Percentiles rank a stretch among this genome's conserved stretches.
These are phyloP conservation scores for Charadrius vociferus DNA, from an alignment of 2,113 vertebrate species.

Conservation along the genomic window DNA sequence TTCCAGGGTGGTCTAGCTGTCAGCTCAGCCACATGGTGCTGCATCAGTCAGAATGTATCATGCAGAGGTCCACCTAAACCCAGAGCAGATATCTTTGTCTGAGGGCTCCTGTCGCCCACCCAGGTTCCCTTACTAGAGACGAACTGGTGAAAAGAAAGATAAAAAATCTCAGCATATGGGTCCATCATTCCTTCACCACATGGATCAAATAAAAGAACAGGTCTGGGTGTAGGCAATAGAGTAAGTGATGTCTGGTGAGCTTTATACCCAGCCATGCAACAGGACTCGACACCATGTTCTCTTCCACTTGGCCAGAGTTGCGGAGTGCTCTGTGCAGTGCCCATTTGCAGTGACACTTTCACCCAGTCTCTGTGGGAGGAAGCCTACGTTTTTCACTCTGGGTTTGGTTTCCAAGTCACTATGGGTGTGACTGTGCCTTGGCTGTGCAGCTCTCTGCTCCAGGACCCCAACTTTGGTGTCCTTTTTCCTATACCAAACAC, in stretches of 20 bases:
- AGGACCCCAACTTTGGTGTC: neutral
- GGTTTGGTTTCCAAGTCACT: neutral
- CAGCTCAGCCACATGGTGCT: neutral
- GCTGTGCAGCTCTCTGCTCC: neutral
- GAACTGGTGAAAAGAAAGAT: neutral
- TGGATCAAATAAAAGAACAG: neutral
- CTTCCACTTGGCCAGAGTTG: neutral
- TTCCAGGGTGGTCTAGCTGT: neutral
- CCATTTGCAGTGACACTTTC: rapidly evolving
- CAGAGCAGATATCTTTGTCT: neutral
- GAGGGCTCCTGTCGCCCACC: neutral
- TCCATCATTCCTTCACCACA: neutral
- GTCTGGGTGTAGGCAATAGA: neutral
- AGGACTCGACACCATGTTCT: rapidly evolving
- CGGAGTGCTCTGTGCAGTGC: neutral
- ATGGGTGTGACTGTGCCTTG: too few species aligned
- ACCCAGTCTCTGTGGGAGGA: rapidly evolving
- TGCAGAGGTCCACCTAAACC: neutral
- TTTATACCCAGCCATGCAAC: neutral
- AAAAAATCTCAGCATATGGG: neutral
- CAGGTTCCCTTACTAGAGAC: neutral
- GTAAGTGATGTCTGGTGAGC: neutral
- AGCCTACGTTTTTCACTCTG: neutral
- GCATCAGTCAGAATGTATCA: neutral
- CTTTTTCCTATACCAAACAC: neutral